These are phyloP conservation scores for Melitaea athalia DNA, from an alignment of 2,888 invertebrate species.

Conservation along the genomic window DNA sequence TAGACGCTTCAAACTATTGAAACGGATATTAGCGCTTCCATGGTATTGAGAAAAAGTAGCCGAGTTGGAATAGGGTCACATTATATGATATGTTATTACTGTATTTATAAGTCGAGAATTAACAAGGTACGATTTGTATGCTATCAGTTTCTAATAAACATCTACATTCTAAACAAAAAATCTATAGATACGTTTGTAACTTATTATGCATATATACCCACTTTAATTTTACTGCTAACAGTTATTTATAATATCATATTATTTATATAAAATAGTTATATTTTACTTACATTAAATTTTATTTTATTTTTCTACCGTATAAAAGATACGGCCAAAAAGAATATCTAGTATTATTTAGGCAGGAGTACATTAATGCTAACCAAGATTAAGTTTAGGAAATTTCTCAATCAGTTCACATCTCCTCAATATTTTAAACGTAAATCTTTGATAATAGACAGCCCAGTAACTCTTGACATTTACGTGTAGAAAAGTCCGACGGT, in stretches of 20 bases:
- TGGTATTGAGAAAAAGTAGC: slow-evolving; percentile 2
- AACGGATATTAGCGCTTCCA: slow-evolving; percentile 19
- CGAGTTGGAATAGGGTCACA: slow-evolving; percentile 7
- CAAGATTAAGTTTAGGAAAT: background rate
- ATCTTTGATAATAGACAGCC: slow-evolving; percentile 8
- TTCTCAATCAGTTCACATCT: too few species aligned
- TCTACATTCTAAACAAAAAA: too few species aligned
- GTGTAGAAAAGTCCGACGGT: slow-evolving; percentile 29
- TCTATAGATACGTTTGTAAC: too few species aligned
- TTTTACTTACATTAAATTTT: too few species aligned
- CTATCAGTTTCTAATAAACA: background rate
- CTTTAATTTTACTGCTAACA: too few species aligned
- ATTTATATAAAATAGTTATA: too few species aligned
- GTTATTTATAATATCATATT: too few species aligned
- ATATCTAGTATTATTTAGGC: too few species aligned
- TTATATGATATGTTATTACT: background rate
- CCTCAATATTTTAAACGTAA: background rate
- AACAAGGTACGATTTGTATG: background rate
- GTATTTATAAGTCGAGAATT: background rate
- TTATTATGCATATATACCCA: too few species aligned
- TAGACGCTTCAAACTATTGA: slow-evolving; percentile 9
- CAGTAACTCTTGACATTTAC: slow-evolving; percentile 32
- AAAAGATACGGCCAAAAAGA: too few species aligned
- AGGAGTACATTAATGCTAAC: too few species aligned
- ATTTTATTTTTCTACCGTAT: too few species aligned